These are phyloP conservation scores for Cyclura pinguis DNA, from an alignment of 2,797 vertebrate genomes.

Conservation along the genomic window DNA sequence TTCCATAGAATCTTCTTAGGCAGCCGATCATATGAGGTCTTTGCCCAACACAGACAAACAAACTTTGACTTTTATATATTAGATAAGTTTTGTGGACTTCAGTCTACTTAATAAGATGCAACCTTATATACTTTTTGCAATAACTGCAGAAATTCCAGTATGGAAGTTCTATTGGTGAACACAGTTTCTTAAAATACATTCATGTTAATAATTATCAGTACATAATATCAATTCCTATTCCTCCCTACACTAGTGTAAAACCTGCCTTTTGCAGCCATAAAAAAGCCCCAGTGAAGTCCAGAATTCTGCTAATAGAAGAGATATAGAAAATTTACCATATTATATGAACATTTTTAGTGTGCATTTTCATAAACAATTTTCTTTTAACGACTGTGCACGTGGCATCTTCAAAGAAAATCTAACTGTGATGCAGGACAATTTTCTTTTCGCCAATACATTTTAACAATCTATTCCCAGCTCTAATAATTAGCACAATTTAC, in stretches of 20 bases:
- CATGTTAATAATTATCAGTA: not conserved
- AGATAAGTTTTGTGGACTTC: no score
- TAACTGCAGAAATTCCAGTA: no score
- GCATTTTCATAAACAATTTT: not conserved
- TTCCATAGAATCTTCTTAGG: no score
- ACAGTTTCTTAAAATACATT: not conserved
- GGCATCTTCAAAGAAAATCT: conserved; percentile 13
- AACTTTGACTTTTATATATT: no score
- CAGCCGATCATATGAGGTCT: no score
- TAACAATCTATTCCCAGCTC: conserved; percentile 13
- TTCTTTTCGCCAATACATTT: conserved; percentile 21
- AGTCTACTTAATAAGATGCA: no score
- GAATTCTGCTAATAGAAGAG: not conserved
- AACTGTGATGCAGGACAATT: not conserved
- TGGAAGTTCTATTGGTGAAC: no score
- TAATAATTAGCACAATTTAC: conserved; percentile 30
- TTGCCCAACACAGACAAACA: no score
- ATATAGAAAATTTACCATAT: not conserved
- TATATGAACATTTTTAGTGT: conserved; percentile 4
- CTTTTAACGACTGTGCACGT: not conserved
- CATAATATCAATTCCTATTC: not conserved
- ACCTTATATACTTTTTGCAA: no score
- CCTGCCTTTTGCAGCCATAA: not conserved
- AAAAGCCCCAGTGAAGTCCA: not conserved
- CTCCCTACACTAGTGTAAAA: not conserved